phyloP scores from a whole-genome alignment of 2,888 invertebrate genomes.

The Pammene fasciana region DNA sequence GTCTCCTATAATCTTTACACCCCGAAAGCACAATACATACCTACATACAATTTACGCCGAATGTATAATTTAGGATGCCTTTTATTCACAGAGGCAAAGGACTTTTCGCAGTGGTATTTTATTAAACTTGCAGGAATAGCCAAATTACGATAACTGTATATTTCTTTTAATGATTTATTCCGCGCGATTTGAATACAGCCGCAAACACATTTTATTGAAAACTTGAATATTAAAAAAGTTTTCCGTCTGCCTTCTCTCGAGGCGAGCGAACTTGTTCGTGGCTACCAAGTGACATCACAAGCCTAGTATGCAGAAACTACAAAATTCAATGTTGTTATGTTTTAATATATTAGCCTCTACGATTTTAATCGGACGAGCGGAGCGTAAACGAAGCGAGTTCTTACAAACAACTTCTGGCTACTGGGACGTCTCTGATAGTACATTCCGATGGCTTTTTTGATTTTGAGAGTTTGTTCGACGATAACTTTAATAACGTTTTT shows the following conservation, averaged over 20 bases:
- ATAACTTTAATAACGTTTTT: no score
- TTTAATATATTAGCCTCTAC: neutral
- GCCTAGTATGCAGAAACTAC: slow-evolving; percentile 22
- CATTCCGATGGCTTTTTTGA: no score
- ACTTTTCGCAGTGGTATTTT: neutral
- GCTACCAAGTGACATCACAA: neutral
- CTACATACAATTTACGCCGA: no score
- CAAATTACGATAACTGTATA: slow-evolving; percentile 4
- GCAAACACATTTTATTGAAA: slow-evolving; percentile 46
- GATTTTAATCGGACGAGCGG: no score
- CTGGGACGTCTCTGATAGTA: no score
- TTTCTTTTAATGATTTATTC: slow-evolving; percentile 48
- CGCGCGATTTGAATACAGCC: slow-evolving; percentile 43
- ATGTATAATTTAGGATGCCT: no score
- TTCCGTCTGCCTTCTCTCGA: slow-evolving; percentile 45
- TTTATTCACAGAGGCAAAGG: neutral
- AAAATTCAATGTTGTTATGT: slow-evolving; percentile 6
- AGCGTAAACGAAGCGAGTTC: no score
- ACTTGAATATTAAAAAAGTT: slow-evolving; percentile 63
- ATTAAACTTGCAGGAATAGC: neutral
- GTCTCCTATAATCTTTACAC: no score
- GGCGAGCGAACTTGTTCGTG: slow-evolving; percentile 26
- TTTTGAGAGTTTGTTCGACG: no score
- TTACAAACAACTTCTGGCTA: no score
- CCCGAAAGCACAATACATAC: no score